Conservation (phyloP, 1,140 invertebrate genomes). For the Elysia chlorotica region DNA sequence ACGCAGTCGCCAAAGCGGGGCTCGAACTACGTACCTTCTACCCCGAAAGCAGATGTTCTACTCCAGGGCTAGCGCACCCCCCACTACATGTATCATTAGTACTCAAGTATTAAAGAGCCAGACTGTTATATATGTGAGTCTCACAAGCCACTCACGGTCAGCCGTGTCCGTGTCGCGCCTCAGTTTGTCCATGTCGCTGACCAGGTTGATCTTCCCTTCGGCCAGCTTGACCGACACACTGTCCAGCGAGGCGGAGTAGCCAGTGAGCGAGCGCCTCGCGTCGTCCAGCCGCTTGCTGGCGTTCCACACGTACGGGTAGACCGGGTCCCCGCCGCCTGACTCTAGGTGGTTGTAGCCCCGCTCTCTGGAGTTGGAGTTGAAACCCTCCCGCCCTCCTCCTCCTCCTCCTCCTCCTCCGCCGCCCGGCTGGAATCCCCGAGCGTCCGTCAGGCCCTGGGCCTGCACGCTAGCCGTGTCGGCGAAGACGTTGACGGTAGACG, state of each 20-base stretch:
- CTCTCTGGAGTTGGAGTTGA: background rate
- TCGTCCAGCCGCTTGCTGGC: slow-evolving; percentile 1
- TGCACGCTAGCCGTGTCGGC: slow-evolving; percentile 11
- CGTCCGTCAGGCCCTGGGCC: background rate
- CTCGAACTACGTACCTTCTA: too few species aligned
- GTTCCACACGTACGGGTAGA: background rate
- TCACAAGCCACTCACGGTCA: slow-evolving; percentile 10
- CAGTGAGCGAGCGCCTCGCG: background rate
- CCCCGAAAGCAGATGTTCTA: too few species aligned
- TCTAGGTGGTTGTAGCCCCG: background rate
- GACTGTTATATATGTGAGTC: too few species aligned
- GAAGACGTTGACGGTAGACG: slow-evolving; percentile 3
- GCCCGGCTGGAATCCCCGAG: background rate
- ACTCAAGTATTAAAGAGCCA: too few species aligned
- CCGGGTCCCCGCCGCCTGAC: background rate
- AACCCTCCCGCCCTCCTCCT: background rate
- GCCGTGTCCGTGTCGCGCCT: slow-evolving; percentile 9
- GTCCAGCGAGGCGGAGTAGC: slow-evolving; percentile 4
- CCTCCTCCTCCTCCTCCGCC: background rate
- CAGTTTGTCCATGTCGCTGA: slow-evolving; percentile 8
- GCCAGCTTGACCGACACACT: slow-evolving; percentile 6
- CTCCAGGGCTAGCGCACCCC: too few species aligned
- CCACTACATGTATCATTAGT: too few species aligned
- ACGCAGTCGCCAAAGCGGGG: too few species aligned
- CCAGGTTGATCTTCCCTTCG: slow-evolving; percentile 10